phyloP scores from a whole-genome alignment of 2,888 invertebrate genomes.

The Lasioglossum marginatum region DNA sequence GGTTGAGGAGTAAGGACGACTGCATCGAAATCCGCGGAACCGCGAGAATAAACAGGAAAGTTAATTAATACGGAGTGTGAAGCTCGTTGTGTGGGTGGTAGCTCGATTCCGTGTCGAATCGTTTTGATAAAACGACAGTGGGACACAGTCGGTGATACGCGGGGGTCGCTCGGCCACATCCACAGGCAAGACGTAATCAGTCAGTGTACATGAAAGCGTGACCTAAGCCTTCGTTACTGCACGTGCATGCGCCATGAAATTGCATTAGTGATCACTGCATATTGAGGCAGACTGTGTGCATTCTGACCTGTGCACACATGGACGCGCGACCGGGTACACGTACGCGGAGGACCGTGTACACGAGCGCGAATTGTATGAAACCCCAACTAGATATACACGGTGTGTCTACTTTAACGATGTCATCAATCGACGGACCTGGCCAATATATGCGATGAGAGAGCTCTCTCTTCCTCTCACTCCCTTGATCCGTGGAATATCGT shows the following conservation, averaged over 20 bases:
- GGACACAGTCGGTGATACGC: constrained; percentile 36
- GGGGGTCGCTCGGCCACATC: constrained; percentile 22
- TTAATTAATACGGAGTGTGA: constrained; percentile 30
- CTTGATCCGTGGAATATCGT: neutral
- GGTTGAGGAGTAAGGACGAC: neutral
- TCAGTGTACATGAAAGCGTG: constrained; percentile 68
- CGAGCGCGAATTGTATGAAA: constrained; percentile 61
- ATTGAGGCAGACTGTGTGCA: constrained; percentile 64
- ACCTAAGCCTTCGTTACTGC: constrained; percentile 73
- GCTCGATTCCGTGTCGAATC: constrained; percentile 40
- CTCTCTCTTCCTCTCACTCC: neutral
- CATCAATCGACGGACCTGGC: constrained; percentile 55
- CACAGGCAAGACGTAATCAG: constrained; percentile 70
- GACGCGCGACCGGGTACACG: constrained; percentile 32
- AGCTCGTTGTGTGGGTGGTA: neutral
- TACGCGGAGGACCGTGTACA: constrained; percentile 47
- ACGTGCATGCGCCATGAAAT: constrained; percentile 69
- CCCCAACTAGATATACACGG: constrained; percentile 62
- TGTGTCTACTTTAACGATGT: constrained; percentile 64
- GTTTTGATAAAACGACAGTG: constrained; percentile 47
- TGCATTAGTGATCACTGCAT: constrained; percentile 71
- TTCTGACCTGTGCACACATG: constrained; percentile 62
- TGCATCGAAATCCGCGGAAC: neutral
- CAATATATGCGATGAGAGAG: constrained; percentile 39
- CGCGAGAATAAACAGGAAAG: constrained; percentile 31